Evolutionary conservation across 2,797 vertebrate species (phyloP).

Genomic region (Semotilus atromaculatus): DNA sequence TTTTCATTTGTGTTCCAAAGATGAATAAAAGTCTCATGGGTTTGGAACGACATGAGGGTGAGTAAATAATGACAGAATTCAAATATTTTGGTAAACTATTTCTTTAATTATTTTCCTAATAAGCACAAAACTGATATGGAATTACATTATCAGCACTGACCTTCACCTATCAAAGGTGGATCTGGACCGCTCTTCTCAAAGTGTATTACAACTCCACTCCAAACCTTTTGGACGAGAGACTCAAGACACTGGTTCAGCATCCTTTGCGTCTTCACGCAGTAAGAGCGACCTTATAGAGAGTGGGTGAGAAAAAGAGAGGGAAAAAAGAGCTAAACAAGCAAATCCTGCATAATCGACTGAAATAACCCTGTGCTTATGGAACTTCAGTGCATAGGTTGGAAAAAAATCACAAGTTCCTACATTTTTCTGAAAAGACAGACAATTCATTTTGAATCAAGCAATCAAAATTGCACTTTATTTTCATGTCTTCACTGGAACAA

Average conservation of each 20-base stretch:
- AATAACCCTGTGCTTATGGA: background rate
- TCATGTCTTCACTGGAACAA: background rate
- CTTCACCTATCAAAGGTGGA: conserved; percentile 86
- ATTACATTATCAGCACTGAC: conserved; percentile 69
- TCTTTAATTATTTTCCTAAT: background rate
- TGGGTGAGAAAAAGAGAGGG: conserved; percentile 23
- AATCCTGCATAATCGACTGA: background rate
- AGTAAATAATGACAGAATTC: background rate
- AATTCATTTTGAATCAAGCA: background rate
- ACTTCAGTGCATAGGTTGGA: background rate
- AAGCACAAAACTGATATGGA: background rate
- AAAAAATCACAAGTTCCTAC: background rate
- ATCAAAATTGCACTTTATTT: background rate
- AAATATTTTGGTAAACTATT: background rate
- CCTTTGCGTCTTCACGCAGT: conserved; percentile 93
- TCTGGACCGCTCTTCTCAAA: conserved; percentile 97
- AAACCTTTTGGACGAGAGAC: conserved; percentile 96
- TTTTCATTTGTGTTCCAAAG: background rate
- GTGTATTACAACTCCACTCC: conserved; percentile 96
- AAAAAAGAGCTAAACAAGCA: background rate
- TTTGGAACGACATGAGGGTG: background rate
- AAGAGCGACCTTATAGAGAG: conserved; percentile 84
- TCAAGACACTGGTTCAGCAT: conserved; percentile 98
- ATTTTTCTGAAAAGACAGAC: background rate
- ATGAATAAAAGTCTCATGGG: background rate